These are phyloP conservation scores for Epinephelus awoara DNA, from an alignment of 2,797 vertebrate species.

Conservation along the genomic window DNA sequence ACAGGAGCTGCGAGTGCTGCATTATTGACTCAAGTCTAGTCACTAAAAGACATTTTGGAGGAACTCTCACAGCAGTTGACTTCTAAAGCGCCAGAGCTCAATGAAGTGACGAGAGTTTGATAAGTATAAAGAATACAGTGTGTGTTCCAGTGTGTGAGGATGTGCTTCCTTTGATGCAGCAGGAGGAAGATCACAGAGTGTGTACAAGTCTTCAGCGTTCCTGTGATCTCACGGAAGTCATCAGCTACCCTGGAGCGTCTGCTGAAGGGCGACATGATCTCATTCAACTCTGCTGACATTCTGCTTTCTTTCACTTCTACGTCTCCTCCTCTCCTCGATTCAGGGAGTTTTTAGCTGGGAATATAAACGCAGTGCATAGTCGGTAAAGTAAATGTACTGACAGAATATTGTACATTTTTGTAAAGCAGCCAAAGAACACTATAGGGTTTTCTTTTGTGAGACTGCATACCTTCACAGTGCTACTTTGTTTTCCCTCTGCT, in stretches of 20 bases:
- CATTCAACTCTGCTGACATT: constrained; percentile 20
- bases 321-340: neutral
- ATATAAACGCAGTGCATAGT: neutral
- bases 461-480: neutral
- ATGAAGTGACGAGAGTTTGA: neutral
- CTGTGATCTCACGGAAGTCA: constrained; percentile 60
- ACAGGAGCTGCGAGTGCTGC: neutral
- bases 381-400: too few species aligned
- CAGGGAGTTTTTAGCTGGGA: neutral
- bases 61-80: neutral
- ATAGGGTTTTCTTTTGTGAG: too few species aligned
- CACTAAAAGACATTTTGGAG: neutral
- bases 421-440: neutral
- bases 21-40: neutral
- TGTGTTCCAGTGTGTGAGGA: constrained; percentile 11
- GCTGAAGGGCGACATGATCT: constrained; percentile 33
- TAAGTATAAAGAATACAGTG: constrained; percentile 17
- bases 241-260: constrained; percentile 31
- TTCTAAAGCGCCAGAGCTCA: neutral
- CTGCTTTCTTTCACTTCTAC: constrained; percentile 5
- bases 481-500: neutral
- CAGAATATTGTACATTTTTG: neutral
- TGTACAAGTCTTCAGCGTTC: constrained; percentile 20
- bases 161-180: constrained; percentile 35
- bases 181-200: constrained; percentile 51